Base-by-base conservation (phyloP, 2,888 invertebrate species). In the Drosophila gaucha region DNA sequence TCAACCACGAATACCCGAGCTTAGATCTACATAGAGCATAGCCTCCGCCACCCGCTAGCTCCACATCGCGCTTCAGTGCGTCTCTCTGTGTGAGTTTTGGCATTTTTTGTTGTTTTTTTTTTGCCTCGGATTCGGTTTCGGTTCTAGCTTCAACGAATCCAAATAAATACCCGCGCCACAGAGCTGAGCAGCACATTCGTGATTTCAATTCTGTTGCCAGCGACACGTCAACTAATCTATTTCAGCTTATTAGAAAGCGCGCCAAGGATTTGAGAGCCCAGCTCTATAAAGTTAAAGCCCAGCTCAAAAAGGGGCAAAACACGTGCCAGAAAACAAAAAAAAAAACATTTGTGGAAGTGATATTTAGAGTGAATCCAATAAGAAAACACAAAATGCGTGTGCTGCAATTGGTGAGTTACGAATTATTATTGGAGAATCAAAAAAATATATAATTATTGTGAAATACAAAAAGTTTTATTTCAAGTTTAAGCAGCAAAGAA, bases 21-120 rank as follows among this genome's bases (percentile, higher is more conserved):
- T 33, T 36, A 6, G 24, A 43, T 28, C 22, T 50, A 28, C 33
- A 31, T 41, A 41, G 36, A 44, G 43, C 36, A 18, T 18, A 33
- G 31, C 10, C 9, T 22, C 51, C 30, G n/a, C 50, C n/a, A 36
- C 46, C 38, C 14, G 14, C 43, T 9, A 35, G 46, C 56, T 41
- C 44, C 58, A 74, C 64, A 78, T 76, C 80, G 83, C 89, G 84
- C 84, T 85, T 89, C 88, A 89, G 83, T 85, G 84, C 78, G 66
- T 63, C 67, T 59, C 69, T 69, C 73, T 36, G 56, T 28, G 60
- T 24, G 62, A 35, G 50, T 22, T 55, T 67, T 68, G 43, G 65
- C 49, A 38, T 31, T 38, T 36, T 67, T 51, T 54, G 73, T 10
- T n/a, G n/a, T n/a, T n/a, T n/a, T n/a, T n/a, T n/a, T n/a, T n/a